Base-by-base conservation (phyloP, 2,797 vertebrate species). In the Podarcis siculus region DNA sequence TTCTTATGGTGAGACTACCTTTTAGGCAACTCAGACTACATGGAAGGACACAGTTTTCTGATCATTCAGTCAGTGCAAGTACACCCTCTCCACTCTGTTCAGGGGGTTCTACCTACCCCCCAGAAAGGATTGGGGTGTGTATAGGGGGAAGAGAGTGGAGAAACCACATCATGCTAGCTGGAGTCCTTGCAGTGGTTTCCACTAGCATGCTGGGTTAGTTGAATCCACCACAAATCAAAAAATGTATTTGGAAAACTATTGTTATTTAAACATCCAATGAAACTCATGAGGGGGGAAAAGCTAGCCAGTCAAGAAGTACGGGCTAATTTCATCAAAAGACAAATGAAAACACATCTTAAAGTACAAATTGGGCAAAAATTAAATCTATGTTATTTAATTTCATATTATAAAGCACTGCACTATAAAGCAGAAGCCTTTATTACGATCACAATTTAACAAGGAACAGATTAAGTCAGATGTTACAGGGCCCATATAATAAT, bases 301-400 rank as follows among this genome's bases (percentile, higher is more conserved):
- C 55, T 19, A 10, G 66, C 37, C 45, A 76, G 25, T 30, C 61
- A 87, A 49, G n/a, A 32, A 72, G 21, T 79, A n/a, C 27, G 64
- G 39, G 66, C 76, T 79, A 21, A 73, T 64, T 82, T 79, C 39
- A 67, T 61, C 61, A 71, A 35, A n/a, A 64, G 61, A 79, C 1
- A 1, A 81, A 86, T 75, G 25, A 83, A 69, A 55, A 78, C 49
- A 83, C 6, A 55, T 86, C 71, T 49, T 82, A 45, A 85, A 76
- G 76, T 19, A 83, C 73, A 84, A 79, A 42, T 27, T 78, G 27
- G 2, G 83, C 89, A 89, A 80, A 12, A 78, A 83, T 80, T 89
- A 76, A 58, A 39, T 21, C 21, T 37, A 6, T 27, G 82, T 79
- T 77, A 55, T 79, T 89, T 88, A 77, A 21, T 89, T 89, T 58